Evolutionary conservation across 2,113 vertebrate species (phyloP), one percentile per base, ranked within the genome.

Genomic region (Baryphthengus martii): DNA sequence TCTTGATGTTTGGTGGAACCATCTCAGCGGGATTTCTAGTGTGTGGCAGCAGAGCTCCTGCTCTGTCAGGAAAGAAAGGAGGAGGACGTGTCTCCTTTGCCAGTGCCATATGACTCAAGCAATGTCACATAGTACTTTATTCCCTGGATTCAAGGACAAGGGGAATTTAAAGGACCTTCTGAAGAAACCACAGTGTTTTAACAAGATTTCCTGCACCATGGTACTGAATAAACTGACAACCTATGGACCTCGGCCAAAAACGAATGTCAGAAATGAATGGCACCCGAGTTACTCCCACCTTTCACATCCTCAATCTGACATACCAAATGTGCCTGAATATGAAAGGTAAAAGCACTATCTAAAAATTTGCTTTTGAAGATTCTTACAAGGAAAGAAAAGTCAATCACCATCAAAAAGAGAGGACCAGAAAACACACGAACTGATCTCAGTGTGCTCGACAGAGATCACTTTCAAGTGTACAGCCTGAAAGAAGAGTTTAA

Each of bases 391-490:
- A 62, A 80, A 80, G 26, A 24, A 83, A 72, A 70, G 49, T 21
- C 24, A 79, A 33, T 37, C 13, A 42, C 8, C 26, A 15, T 25
- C 26, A 42, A 63, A 71, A 92, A 44, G 9, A 75, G 16, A 58
- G 44, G 49, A 21, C 25, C 45, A 76, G 45, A 40, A 53, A 55
- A 62, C 37, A 17, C 17, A 45, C 0, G 0, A 19, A 47, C 23
- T 47, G 40, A 16, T 65, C 31, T 39, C 18, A 18, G 17, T 2
- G 6, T 16, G 31, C 10, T 73, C 26, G 50, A 42, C 6, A 72
- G 50, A 68, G 16, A 8, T 24, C 5, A 3, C 50, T 82, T 75
- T 42, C 1, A 1, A 87, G 26, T 2, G 0, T 10, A 16, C 13
- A 19, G 11, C 29, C 31, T 58, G 40, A 62, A 62, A 80, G 35